Conservation (phyloP, 1,140 invertebrate genomes). For the Saxidomus purpurata region DNA sequence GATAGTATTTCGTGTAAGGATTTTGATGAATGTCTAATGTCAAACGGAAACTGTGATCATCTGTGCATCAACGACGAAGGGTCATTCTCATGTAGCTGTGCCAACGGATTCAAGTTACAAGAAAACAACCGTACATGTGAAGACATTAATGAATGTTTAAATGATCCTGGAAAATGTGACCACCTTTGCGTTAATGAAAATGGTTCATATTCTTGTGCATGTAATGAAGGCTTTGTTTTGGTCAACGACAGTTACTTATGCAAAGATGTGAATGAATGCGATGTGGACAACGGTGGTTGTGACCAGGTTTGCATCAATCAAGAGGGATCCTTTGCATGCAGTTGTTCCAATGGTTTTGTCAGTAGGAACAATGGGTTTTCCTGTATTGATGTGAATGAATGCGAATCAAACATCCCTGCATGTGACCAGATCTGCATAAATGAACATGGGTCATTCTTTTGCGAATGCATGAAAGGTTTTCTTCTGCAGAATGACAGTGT, state of each 20-base stretch:
- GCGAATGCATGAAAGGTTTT: neutral
- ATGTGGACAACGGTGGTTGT: too few relatives aligned
- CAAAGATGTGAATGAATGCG: neutral
- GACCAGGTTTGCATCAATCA: too few relatives aligned
- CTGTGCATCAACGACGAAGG: too few relatives aligned
- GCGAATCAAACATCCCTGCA: neutral
- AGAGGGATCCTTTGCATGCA: too few relatives aligned
- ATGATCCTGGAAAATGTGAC: neutral
- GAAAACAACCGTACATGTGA: too few relatives aligned
- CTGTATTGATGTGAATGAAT: neutral
- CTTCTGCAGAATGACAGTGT: neutral
- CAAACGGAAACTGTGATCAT: too few relatives aligned
- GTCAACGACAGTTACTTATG: too few relatives aligned
- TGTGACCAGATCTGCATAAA: neutral
- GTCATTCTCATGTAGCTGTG: too few relatives aligned
- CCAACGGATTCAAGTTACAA: too few relatives aligned
- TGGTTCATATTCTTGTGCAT: neutral
- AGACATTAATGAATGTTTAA: neutral
- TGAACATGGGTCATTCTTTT: neutral
- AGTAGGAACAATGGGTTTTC: neutral
- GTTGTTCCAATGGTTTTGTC: too few relatives aligned
- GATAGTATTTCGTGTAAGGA: neutral
- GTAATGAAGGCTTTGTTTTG: too few relatives aligned
- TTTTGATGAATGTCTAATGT: too few relatives aligned
- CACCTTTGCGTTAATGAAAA: neutral